These are phyloP conservation scores for Alethe castanea DNA, from an alignment of 2,113 vertebrate genomes.

Conservation along the genomic window DNA sequence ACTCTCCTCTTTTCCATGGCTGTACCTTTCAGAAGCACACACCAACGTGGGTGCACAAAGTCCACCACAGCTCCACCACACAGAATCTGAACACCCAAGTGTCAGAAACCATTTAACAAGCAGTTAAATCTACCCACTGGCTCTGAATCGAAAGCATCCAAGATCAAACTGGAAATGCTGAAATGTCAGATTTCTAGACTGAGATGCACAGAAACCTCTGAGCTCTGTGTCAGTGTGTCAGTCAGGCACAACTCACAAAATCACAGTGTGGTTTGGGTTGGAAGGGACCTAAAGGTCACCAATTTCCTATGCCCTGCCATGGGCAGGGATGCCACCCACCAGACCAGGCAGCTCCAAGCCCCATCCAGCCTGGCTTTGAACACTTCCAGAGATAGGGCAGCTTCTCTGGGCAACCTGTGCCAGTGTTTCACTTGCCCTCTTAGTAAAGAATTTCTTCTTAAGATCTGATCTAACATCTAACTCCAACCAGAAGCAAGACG, in stretches of 20 bases:
- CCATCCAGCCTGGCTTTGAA: neutral
- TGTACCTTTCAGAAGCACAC: neutral
- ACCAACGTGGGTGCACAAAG: neutral
- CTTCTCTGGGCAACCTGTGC: neutral
- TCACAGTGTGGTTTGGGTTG: neutral
- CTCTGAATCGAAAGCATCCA: neutral
- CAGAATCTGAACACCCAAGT: neutral
- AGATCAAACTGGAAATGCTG: neutral
- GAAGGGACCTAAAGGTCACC: neutral
- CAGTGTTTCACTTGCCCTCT: neutral
- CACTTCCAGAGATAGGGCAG: neutral
- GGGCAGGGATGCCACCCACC: neutral
- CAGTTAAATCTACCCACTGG: neutral
- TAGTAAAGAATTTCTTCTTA: neutral
- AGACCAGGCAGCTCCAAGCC: neutral
- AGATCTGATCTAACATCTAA: neutral
- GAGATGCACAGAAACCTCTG: neutral
- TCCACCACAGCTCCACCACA: accelerated
- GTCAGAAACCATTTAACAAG: neutral
- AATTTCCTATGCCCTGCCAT: accelerated
- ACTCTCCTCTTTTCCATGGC: neutral
- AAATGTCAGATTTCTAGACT: neutral
- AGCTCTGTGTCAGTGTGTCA: neutral
- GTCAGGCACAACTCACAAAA: neutral
- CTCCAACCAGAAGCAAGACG: neutral